Evolutionary conservation across 2,888 invertebrate genomes (phyloP).

Genomic region (Drosophila ezoana): DNA sequence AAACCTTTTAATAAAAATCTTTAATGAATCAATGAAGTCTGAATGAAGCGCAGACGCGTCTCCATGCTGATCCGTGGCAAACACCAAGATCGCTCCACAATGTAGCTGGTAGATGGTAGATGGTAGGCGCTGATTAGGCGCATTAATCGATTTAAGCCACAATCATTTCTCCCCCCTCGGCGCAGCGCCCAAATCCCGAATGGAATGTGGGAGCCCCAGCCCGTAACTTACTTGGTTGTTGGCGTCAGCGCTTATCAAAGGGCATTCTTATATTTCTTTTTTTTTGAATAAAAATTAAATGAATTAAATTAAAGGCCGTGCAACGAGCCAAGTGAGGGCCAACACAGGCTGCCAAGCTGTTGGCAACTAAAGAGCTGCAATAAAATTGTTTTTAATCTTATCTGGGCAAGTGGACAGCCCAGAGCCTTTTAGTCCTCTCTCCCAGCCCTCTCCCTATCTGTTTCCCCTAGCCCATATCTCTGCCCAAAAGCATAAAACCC

Average conservation of each 20-base stretch:
- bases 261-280: conserved; percentile 48
- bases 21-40: conserved; percentile 80
- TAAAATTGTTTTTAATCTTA: conserved; percentile 83
- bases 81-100: conserved; percentile 50
- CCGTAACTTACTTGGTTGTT: conserved; percentile 62
- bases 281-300: conserved; percentile 83
- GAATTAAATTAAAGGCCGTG: conserved; percentile 82
- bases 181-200: conserved; percentile 36
- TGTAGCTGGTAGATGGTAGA: conserved; percentile 65
- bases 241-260: conserved; percentile 73
- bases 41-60: conserved; percentile 45
- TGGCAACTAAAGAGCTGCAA: conserved; percentile 82
- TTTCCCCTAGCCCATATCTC: conserved; percentile 19
- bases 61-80: conserved; percentile 13
- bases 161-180: conserved; percentile 65
- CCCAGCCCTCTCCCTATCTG: conserved; percentile 6
- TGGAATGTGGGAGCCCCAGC: conserved; percentile 74
- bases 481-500: conserved; percentile 53
- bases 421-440: conserved; percentile 71
- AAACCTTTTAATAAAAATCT: conserved; percentile 83
- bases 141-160: conserved; percentile 84
- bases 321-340: conserved; percentile 16
- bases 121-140: conserved; percentile 82
- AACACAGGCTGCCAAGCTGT: conserved; percentile 47
- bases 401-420: conserved; percentile 74